Evolutionary conservation across 2,888 invertebrate genomes (phyloP), one percentile per base, ranked within the genome.

Genomic region (Scrobipalpa costella): DNA sequence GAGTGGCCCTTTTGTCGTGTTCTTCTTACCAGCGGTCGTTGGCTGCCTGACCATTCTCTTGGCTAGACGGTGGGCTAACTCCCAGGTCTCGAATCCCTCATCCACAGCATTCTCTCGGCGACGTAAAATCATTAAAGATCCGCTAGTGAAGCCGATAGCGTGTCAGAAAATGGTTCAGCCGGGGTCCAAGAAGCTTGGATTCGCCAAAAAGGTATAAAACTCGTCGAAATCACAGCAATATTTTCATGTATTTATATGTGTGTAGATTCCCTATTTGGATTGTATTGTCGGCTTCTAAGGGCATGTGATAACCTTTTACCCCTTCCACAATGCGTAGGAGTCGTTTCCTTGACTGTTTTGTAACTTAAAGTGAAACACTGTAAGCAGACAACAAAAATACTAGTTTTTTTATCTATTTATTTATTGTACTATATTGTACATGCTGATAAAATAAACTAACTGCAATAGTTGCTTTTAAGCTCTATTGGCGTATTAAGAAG

Each of bases 1-100:
- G 84, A 92, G 81, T 91, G 92, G 85, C 76, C 89, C 91, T 85
- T 90, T 90, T 89, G 90, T 92, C 85, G 90, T 91, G 83, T 90
- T 91, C 88, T 88, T 92, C 84, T 78, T 91, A 81, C 91, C 92
- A 75, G 90, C 91, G 73, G 84, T 90, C 74, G 85, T 91, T 76
- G 91, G 91, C 81, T 90, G 91, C 80, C 78, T 92, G 86, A 91
- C 90, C 71, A 88, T 92, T 76, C 84, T 92, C 69, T 78, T 92
- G 73, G 91, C 90, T 64, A 83, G 91, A 72, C 92, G 92, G 69
- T 92, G 92, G 92, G 90, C 88, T 66, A 81, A 83, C 73, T 84
- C 90, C 64, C 90, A 89, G 83, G 89, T 86, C 73, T 84, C 77
- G 78, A 87, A 77, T 71, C 86, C 86, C 67, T 84, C 91, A 67